Conservation (phyloP, 2,113 vertebrate genomes). For the Nothobranchius kuhntae region DNA sequence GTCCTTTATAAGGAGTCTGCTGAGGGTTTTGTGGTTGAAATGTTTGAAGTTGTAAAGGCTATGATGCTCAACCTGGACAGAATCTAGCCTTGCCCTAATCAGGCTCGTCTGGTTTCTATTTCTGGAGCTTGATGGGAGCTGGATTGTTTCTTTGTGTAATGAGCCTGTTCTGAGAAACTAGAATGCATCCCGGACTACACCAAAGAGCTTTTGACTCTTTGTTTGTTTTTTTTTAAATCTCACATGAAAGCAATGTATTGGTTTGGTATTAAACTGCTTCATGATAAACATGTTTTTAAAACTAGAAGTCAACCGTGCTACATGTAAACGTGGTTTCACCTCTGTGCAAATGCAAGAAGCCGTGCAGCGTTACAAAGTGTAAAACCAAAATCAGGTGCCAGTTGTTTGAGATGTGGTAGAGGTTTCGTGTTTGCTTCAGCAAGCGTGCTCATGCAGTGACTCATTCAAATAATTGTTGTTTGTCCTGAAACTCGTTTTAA, state of each 20-base stretch:
- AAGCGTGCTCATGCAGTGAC: not conserved
- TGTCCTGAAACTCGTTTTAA: not conserved
- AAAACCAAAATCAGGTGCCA: not conserved
- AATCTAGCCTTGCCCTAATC: slow-evolving; percentile 20
- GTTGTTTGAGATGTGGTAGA: not conserved
- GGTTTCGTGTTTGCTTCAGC: too few species aligned
- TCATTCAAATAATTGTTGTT: not conserved
- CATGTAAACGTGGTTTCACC: slow-evolving; percentile 3
- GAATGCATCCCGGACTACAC: not conserved
- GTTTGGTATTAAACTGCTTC: not conserved
- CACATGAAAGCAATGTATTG: too few species aligned
- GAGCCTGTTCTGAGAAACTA: not conserved
- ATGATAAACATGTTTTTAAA: slow-evolving; percentile 2
- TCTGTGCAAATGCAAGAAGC: not conserved
- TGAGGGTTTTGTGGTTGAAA: too few species aligned
- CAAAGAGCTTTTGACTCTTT: not conserved
- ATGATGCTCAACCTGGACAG: not conserved
- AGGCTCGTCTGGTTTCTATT: slow-evolving; percentile 29
- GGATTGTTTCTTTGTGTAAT: slow-evolving; percentile 5
- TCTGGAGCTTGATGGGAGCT: slow-evolving; percentile 21
- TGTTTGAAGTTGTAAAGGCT: too few species aligned
- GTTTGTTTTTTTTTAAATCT: not conserved
- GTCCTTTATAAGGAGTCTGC: too few species aligned
- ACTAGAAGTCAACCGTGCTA: not conserved
- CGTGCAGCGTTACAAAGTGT: not conserved